phyloP scores from a whole-genome alignment of 2,113 vertebrate genomes.

The Echinops telfairi region DNA sequence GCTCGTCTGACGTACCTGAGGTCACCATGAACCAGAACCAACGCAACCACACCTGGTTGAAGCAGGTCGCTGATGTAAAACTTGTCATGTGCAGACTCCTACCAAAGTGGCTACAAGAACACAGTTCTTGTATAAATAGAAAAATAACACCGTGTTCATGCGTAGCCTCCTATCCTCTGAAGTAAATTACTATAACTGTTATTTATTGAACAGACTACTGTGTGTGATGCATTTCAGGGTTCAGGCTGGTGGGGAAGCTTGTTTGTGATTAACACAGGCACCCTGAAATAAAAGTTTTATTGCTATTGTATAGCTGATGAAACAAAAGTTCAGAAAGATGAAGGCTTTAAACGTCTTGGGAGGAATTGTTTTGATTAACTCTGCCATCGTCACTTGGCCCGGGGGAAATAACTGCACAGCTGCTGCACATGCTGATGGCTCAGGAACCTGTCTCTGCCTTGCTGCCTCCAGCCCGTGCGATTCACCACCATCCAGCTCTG shows the following conservation, averaged over 20 bases:
- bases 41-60: background rate
- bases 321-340: background rate
- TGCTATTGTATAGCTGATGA: conserved; percentile 6
- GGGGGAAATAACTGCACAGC: background rate
- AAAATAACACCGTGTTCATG: background rate
- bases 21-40: background rate
- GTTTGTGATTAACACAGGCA: background rate
- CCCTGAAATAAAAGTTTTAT: background rate
- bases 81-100: background rate
- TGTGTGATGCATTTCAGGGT: background rate
- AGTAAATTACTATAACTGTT: background rate
- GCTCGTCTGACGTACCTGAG: background rate
- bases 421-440: background rate
- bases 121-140: background rate
- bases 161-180: background rate
- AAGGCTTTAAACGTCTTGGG: background rate
- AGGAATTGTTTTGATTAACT: conserved; percentile 23
- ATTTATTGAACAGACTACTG: background rate
- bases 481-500: background rate
- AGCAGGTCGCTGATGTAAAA: background rate
- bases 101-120: background rate
- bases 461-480: background rate
- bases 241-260: background rate
- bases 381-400: background rate
- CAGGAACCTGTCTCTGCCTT: background rate